phyloP scores from a whole-genome alignment of 2,888 invertebrate genomes.

The Tenodera sinensis region DNA sequence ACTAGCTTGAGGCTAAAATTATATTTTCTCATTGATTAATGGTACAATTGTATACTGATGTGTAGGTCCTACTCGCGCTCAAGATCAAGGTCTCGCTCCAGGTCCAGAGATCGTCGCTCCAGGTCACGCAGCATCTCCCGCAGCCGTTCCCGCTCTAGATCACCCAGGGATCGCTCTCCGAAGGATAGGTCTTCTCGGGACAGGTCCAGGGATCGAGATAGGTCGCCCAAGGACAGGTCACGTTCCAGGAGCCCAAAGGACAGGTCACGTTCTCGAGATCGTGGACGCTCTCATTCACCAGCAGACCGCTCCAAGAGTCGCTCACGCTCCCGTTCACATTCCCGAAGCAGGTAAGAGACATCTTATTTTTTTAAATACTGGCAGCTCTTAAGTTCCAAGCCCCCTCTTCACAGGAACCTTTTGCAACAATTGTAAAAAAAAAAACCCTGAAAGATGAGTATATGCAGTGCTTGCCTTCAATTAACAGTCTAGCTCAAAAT shows the following conservation, averaged over 20 bases:
- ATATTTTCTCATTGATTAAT: not conserved
- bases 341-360: constrained; percentile 20
- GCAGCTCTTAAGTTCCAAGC: not conserved
- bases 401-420: too few relatives aligned
- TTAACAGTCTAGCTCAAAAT: too few relatives aligned
- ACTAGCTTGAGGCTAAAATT: not conserved
- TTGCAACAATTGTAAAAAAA: too few relatives aligned
- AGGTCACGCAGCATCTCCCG: constrained; percentile 37
- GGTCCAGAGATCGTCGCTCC: constrained; percentile 42
- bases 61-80: constrained; percentile 40
- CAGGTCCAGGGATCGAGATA: not conserved
- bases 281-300: constrained; percentile 25
- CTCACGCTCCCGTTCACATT: constrained; percentile 18
- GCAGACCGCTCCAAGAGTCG: constrained; percentile 35
- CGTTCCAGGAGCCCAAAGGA: constrained; percentile 5
- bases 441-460: too few relatives aligned
- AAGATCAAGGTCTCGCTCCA: constrained; percentile 43
- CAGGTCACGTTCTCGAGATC: constrained; percentile 23
- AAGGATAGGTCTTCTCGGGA: constrained; percentile 20
- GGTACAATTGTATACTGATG: not conserved
- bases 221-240: constrained; percentile 8
- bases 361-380: not conserved
- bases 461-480: too few relatives aligned
- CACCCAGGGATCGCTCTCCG: constrained; percentile 24
- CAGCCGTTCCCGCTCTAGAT: constrained; percentile 33